These are phyloP conservation scores for Xiphias gladius DNA, from an alignment of 2,113 vertebrate species.

Conservation along the genomic window DNA sequence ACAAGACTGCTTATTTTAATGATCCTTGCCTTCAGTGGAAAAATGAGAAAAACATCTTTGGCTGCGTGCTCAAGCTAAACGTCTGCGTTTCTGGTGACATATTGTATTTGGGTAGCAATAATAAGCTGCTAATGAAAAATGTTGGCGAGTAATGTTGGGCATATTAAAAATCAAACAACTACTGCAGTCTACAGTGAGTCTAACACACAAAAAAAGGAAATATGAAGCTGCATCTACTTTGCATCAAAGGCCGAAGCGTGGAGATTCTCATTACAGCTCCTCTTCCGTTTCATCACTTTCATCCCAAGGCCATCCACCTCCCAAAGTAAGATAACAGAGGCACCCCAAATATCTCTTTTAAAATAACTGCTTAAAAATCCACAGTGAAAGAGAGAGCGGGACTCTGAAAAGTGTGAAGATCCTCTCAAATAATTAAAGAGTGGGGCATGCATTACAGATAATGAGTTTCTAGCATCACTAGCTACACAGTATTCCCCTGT, in stretches of 20 bases:
- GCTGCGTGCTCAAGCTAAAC: conserved; percentile 27
- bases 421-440: conserved; percentile 81
- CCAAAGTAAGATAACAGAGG: conserved; percentile 67
- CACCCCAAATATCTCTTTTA: conserved; percentile 64
- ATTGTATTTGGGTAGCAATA: conserved; percentile 51
- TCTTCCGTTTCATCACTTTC: conserved; percentile 67
- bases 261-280: conserved; percentile 75
- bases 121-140: conserved; percentile 62
- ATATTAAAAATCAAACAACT: conserved; percentile 73
- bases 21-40: neutral
- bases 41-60: conserved; percentile 21
- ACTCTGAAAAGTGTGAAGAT: conserved; percentile 59
- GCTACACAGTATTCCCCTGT: conserved; percentile 78
- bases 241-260: conserved; percentile 64
- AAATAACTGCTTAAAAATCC: conserved; percentile 70
- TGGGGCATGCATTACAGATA: conserved; percentile 69
- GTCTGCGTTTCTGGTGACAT: conserved; percentile 27
- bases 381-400: conserved; percentile 45
- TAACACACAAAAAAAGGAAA: conserved; percentile 25
- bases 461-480: conserved; percentile 81
- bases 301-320: conserved; percentile 70
- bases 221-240: conserved; percentile 52
- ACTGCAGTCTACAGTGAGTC: conserved; percentile 49
- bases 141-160: conserved; percentile 35
- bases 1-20: conserved; percentile 35